Evolutionary conservation across 2,888 invertebrate genomes (phyloP), one percentile per base, ranked within the genome.

Genomic region (Drosophila nigricruria): DNA sequence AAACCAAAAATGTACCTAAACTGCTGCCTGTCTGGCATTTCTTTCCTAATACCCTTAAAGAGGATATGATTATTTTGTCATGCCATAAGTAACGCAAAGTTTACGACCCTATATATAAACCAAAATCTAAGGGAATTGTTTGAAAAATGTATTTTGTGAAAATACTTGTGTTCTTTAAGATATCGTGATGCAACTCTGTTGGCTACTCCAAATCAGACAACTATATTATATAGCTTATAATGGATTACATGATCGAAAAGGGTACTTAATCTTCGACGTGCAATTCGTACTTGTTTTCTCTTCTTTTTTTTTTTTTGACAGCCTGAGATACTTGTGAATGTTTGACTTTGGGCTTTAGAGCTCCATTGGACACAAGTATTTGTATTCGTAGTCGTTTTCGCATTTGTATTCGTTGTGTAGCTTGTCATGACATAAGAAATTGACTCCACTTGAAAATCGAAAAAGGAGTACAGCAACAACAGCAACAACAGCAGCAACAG

Each of bases 391-490:
- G 66, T 62, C 60, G 61, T 23, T 53, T 64, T 67, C 60, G 63
- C 47, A 56, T 71, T 66, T 50, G 73, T 59, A 68, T 73, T 73
- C 79, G 76, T 73, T 79, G 79, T 79, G 68, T 67, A 60, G 75
- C 70, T 81, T 84, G 85, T 79, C 89, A 89, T 85, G 86, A 82
- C 88, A 88, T 86, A 87, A 82, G 88, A 87, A 87, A 87, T 87
- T 88, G 86, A 87, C 90, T 87, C 88, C 86, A 90, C 90, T 87
- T 90, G 82, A 87, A 89, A 79, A 77, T 89, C 84, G 82, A 79
- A 85, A 85, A 87, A 87, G 81, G 85, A 89, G 88, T 85, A 83
- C 88, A 77, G 38, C 73, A 64, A 38, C 74, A 72, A 57, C 70
- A 68, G 4, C 36, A 52, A 68, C 76, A 81, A 83, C 32, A 52